Conservation (phyloP, 1,140 invertebrate species). For the Drosophila chauvacae region DNA sequence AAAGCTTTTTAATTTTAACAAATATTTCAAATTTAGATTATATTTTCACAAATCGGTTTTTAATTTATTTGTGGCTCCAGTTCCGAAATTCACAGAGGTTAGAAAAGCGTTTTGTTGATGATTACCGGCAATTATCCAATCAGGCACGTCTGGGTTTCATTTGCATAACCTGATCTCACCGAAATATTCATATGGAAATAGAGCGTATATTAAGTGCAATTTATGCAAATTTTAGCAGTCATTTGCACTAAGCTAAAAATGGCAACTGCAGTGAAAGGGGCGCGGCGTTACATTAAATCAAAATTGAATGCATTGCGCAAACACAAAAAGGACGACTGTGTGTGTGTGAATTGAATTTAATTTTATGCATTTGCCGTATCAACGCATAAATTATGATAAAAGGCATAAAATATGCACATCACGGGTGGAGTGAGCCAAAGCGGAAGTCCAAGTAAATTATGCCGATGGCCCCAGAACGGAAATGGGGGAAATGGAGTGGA, state of each 20-base stretch:
- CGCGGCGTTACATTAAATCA: slow-evolving; percentile 61
- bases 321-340: slow-evolving; percentile 41
- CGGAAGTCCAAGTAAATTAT: slow-evolving; percentile 67
- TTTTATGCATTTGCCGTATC: slow-evolving; percentile 72
- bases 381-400: slow-evolving; percentile 75
- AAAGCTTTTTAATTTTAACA: not conserved
- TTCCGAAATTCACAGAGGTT: not conserved
- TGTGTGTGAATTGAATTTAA: slow-evolving; percentile 64
- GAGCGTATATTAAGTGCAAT: slow-evolving; percentile 54
- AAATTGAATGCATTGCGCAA: slow-evolving; percentile 67
- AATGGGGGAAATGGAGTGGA: slow-evolving; percentile 14
- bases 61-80: slow-evolving; percentile 10
- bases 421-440: slow-evolving; percentile 38
- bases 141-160: slow-evolving; percentile 33
- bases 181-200: slow-evolving; percentile 43
- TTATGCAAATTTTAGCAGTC: slow-evolving; percentile 59
- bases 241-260: slow-evolving; percentile 50
- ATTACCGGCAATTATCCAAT: slow-evolving; percentile 54
- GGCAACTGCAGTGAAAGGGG: slow-evolving; percentile 16
- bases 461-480: slow-evolving; percentile 45
- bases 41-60: slow-evolving; percentile 5
- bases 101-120: slow-evolving; percentile 36
- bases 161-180: slow-evolving; percentile 27
- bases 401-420: slow-evolving; percentile 66
- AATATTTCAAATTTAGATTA: not conserved